Evolutionary conservation across 2,797 vertebrate genomes (phyloP).

Genomic region (Myotis pilosus): DNA sequence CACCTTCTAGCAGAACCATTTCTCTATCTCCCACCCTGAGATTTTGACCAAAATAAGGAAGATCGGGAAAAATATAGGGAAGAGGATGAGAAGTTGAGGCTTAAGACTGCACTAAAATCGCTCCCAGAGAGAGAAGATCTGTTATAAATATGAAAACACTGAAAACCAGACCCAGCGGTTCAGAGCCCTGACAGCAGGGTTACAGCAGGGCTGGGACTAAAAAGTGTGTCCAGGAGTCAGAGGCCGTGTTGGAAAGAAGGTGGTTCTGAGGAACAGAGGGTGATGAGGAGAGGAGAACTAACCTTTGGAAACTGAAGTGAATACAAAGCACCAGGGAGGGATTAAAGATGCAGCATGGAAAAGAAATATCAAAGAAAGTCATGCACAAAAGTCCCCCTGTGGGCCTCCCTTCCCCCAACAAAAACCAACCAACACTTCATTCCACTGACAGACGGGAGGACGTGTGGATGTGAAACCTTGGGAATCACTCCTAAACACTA

Average conservation of each 20-base stretch:
- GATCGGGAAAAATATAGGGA: neutral
- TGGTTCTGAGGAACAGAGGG: fast-evolving
- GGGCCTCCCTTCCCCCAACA: neutral
- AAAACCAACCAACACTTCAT: neutral
- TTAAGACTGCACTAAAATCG: neutral
- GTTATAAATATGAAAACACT: neutral
- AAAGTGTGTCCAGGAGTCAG: neutral
- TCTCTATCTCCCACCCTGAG: neutral
- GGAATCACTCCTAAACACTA: neutral
- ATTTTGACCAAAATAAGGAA: neutral
- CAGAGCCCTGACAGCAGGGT: neutral
- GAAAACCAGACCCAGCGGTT: neutral
- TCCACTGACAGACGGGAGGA: neutral
- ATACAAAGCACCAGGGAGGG: neutral
- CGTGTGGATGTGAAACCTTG: neutral
- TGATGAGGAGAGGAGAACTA: neutral
- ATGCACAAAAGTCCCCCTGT: neutral
- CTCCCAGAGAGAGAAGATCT: neutral
- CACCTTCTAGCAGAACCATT: neutral
- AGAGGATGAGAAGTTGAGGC: neutral
- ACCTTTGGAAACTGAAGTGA: neutral
- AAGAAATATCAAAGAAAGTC: neutral
- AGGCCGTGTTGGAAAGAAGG: fast-evolving
- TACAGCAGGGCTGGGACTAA: too few relatives aligned
- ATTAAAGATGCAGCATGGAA: neutral